Evolutionary conservation across 2,888 invertebrate species (phyloP).

Genomic region (Cetonia aurata): DNA sequence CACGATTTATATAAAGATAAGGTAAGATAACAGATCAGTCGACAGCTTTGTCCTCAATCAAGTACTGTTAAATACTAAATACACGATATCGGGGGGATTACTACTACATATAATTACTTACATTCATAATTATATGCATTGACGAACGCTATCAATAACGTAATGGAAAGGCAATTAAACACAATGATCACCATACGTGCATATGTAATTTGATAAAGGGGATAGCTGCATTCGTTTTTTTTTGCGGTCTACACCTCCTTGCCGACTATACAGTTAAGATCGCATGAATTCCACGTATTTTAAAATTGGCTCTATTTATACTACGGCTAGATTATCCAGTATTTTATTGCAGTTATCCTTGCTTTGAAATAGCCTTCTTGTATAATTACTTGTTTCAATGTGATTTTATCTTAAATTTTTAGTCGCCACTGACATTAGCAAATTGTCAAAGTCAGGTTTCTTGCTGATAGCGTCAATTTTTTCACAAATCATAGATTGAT

Average conservation of each 20-base stretch:
- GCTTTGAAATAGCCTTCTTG: constrained; percentile 41
- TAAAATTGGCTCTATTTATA: constrained; percentile 22
- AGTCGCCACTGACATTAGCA: constrained; percentile 34
- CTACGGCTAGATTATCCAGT: constrained; percentile 17
- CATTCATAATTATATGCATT: constrained; percentile 17
- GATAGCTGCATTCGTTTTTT: not conserved
- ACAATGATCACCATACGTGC: constrained; percentile 6
- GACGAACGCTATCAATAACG: constrained; percentile 24
- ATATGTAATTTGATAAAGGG: constrained; percentile 17
- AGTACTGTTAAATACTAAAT: constrained; percentile 35
- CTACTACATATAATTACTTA: constrained; percentile 20
- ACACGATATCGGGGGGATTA: constrained; percentile 3
- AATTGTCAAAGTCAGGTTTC: too few species aligned
- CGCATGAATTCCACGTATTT: constrained; percentile 21
- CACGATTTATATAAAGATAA: too few species aligned
- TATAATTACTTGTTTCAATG: constrained; percentile 43
- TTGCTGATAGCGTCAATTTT: too few species aligned
- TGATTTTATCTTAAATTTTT: constrained; percentile 36
- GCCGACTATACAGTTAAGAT: constrained; percentile 11
- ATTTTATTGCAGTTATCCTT: constrained; percentile 39
- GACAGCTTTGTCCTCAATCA: constrained; percentile 40
- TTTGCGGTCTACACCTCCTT: constrained; percentile 14
- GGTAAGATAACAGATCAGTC: too few species aligned
- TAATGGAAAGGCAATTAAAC: constrained; percentile 32
- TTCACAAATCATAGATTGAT: too few species aligned